Base-by-base conservation (phyloP, 1,140 invertebrate species). In the Octopus sinensis region DNA sequence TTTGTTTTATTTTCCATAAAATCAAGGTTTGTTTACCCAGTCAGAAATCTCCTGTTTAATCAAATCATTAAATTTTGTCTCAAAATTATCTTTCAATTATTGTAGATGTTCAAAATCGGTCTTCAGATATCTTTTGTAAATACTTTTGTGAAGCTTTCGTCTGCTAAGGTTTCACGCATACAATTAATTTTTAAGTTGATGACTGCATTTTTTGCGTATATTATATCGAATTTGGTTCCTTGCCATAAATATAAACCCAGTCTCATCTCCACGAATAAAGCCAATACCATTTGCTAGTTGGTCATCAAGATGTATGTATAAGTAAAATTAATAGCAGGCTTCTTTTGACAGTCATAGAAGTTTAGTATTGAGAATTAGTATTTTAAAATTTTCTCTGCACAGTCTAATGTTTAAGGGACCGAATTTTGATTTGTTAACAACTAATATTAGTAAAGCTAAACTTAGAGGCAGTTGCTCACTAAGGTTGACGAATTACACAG, bases 51-150 rank as follows among this genome's bases (percentile, higher is more conserved):
- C n/a, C 62, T 2, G 62, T 68, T 68, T 68, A 68, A 68, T 68
- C 62, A 68, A 68, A n/a, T 68, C 62, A 68, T 68, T 68, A 68
- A n/a, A 68, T 68, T n/a, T 68, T 68, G 62, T 68, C 62, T 68
- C 62, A 68, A 68, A 68, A 68, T 68, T n/a, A 13, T 68, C 62
- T n/a, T 68, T 68, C 62, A 68, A 68, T 68, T 68, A n/a, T 68
- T 68, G 3, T 68, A 68, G n/a, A 68, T n/a, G 62, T 68, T 12
- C 62, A 68, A 12, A 68, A n/a, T 68, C 12, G 62, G 62, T 68
- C 62, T 68, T 68, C 62, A 68, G 62, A 68, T 68, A 68, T n/a
- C 62, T 2, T 68, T n/a, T 68, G 62, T 68, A 68, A 68, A 68
- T 68, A 68, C 12, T 68, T 68, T 12, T 68, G 62, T 13, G n/a